Evolutionary conservation across 1,140 invertebrate species (phyloP).

Genomic region (Papilio glaucus): DNA sequence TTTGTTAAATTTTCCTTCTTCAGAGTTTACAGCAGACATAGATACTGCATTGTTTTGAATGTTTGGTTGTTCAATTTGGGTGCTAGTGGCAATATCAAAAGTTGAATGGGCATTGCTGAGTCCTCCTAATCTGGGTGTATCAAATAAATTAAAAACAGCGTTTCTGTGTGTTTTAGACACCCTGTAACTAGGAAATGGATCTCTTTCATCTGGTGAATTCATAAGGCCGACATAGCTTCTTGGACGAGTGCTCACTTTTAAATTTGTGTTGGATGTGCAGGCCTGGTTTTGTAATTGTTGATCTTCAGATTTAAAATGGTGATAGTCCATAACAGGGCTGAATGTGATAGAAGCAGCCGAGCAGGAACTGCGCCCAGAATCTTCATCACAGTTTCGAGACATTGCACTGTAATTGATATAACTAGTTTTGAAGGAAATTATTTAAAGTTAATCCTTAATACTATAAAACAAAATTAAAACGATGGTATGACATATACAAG

Average conservation of each 20-base stretch:
- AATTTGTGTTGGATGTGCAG: constrained; percentile 77
- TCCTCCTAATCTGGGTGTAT: constrained; percentile 70
- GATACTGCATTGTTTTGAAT: constrained; percentile 63
- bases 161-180: constrained; percentile 60
- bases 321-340: constrained; percentile 61
- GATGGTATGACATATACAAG: too few relatives aligned
- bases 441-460: background rate
- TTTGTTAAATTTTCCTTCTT: constrained; percentile 50
- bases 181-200: constrained; percentile 75
- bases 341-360: constrained; percentile 72
- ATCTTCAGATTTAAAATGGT: constrained; percentile 45
- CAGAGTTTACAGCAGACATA: constrained; percentile 56
- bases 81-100: constrained; percentile 77
- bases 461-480: background rate
- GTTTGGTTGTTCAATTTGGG: constrained; percentile 67
- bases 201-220: constrained; percentile 76
- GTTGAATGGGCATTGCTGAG: constrained; percentile 81
- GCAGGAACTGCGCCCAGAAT: constrained; percentile 80
- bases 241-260: constrained; percentile 74
- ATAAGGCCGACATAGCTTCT: constrained; percentile 70
- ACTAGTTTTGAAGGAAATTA: background rate
- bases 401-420: constrained; percentile 59
- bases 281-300: constrained; percentile 57
- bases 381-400: constrained; percentile 73
- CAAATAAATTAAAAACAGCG: constrained; percentile 66